Base-by-base conservation (phyloP, 2,797 vertebrate species). In the Sparus aurata region DNA sequence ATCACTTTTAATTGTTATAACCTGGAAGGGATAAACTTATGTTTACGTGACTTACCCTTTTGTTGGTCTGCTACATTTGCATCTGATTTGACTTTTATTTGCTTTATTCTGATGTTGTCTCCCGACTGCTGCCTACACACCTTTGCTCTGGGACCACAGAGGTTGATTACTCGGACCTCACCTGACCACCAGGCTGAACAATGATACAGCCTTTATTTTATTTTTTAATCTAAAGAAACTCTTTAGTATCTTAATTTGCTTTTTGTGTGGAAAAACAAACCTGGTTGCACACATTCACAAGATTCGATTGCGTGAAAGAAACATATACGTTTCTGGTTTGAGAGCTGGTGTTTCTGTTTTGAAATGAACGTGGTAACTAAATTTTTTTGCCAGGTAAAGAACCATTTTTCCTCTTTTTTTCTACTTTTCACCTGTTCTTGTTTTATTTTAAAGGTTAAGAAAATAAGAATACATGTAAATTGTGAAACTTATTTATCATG, bases 401-500 rank as follows among this genome's bases (percentile, higher is more conserved):
- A 73, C 46, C 17, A 25, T 70, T 81, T 69, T 73, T 23, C 65
- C 34, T 65, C 30, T 55, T 20, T 66, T 83, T 81, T 62, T 85
- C 60, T 77, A 77, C 52, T 72, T 79, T 84, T 64, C 12, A 69
- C 38, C 10, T 61, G 68, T 70, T 58, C 63, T 80, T 75, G 69
- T 83, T 85, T 79, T 84, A 69, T 80, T 75, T 46, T 69, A 77
- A 80, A 57, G 41, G 53, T 83, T 80, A 55, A 68, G 47, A n/a
- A 85, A 80, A 76, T 82, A 11, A 72, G 67, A 79, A 75, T 61
- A 83, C 66, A 49, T 90, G 79, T 86, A 79, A 75, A 89, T 90
- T 83, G 80, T 79, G 66, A 69, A 82, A 69, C 71, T 49, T 94
- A 94, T 94, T 93, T 93, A 92, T 92, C 88, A 85, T 80, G 69